Conservation (phyloP, 2,797 vertebrate species). For the Emys orbicularis region DNA sequence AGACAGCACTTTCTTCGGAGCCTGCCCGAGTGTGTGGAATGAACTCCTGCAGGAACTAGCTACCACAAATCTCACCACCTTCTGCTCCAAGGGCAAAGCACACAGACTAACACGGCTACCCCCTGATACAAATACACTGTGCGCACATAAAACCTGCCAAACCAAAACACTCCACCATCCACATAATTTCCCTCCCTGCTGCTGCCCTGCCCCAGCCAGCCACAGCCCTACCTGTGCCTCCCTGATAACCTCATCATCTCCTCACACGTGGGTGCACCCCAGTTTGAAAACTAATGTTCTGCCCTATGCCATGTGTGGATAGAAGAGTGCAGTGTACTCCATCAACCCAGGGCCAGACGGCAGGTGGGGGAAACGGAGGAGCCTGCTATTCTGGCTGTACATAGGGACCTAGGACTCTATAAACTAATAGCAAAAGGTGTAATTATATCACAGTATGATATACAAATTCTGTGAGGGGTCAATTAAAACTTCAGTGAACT, state of each 20-base stretch:
- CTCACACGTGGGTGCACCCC: no score
- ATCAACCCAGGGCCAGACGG: background rate
- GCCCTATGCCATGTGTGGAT: background rate
- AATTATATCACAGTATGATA: conserved; percentile 54
- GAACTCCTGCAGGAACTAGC: background rate
- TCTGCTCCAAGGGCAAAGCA: conserved; percentile 23
- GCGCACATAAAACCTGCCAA: background rate
- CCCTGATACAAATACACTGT: background rate
- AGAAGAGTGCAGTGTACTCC: background rate
- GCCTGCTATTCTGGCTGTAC: background rate
- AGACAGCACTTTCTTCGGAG: background rate
- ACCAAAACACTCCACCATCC: background rate
- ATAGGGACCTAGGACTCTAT: conserved; percentile 40
- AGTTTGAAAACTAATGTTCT: background rate
- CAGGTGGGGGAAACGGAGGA: conserved; percentile 12
- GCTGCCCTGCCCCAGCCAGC: background rate
- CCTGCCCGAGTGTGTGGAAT: rapidly evolving
- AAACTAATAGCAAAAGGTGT: conserved; percentile 70
- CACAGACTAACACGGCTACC: background rate
- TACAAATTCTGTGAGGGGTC: conserved; percentile 65
- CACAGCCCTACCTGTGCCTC: background rate
- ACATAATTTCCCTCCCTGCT: background rate
- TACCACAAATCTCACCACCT: background rate
- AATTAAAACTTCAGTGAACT: background rate
- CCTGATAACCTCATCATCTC: background rate